Conservation (phyloP, 2,888 invertebrate species). For the Hipparchia semele region DNA sequence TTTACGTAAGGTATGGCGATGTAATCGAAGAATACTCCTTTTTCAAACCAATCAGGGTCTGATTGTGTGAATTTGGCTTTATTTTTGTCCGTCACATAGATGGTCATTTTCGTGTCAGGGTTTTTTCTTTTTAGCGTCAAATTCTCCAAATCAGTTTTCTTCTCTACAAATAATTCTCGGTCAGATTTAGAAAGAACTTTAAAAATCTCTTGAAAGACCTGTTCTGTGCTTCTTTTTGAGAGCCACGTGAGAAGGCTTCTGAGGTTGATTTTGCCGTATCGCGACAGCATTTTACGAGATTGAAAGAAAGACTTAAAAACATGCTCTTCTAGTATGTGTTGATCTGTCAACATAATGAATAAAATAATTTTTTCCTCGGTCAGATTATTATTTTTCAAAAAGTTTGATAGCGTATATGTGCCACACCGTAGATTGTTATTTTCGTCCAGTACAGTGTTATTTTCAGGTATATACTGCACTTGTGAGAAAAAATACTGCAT, state of each 20-base stretch:
- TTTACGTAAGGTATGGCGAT: constrained; percentile 43
- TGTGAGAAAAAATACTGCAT: constrained; percentile 50
- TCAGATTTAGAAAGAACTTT: constrained; percentile 19
- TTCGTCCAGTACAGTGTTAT: constrained; percentile 40
- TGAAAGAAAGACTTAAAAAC: constrained; percentile 37
- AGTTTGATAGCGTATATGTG: constrained; percentile 16
- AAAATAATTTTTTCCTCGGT: constrained; percentile 28
- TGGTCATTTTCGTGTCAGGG: constrained; percentile 4
- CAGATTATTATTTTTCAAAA: constrained; percentile 23
- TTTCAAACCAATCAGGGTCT: constrained; percentile 49
- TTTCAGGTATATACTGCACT: constrained; percentile 48
- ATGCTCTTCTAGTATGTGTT: constrained; percentile 41
- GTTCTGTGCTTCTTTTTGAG: not conserved
- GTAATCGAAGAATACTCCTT: constrained; percentile 43
- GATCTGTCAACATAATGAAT: constrained; percentile 49
- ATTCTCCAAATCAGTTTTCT: constrained; percentile 11
- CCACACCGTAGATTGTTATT: constrained; percentile 14
- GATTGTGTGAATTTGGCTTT: constrained; percentile 31
- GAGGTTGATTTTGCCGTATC: not conserved
- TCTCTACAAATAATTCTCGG: constrained; percentile 11
- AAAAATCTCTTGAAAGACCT: constrained; percentile 3
- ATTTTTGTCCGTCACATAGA: constrained; percentile 33
- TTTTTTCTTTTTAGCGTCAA: constrained; percentile 3
- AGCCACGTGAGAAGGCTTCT: constrained; percentile 19
- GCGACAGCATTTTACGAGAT: not conserved